Evolutionary conservation across 2,888 invertebrate species (phyloP), one percentile per base, ranked within the genome.

Genomic region (Rugalucina vietnamica): DNA sequence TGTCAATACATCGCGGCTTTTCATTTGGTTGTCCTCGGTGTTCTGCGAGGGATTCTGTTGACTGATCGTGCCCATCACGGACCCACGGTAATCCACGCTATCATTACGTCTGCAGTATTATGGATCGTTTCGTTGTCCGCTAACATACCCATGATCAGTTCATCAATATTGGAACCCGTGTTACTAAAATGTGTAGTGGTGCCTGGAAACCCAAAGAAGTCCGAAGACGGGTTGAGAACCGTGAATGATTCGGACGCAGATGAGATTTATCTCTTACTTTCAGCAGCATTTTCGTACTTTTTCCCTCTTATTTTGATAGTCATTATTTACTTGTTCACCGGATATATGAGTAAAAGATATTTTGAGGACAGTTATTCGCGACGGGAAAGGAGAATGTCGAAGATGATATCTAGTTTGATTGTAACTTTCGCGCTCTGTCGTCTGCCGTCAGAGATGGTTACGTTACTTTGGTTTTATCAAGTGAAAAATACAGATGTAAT

Each of bases 361-460:
- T 92, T 91, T 79, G 89, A 91, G 37, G 91, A 93, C 79, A 93
- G 93, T 79, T 93, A 93, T 76, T 91, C 92, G 0, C 69, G 82
- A 5, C 76, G 91, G 27, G 92, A 92, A 76, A 86, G 90, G 21
- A 87, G 91, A 60, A 88, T 92, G 71, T 92, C 92, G 0, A 85
- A 90, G 54, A 89, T 93, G 84, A 91, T 92, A 14, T 88, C 91
- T 0, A 83, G 87, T 8, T 81, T 93, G 14, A 88, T 93, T 49
- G 79, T 89, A 18, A 88, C 88, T 14, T 93, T 92, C 76, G 84
- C 88, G 14, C 74, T 92, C 34, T 92, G 91, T 80, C 90, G 90
- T 57, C 76, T 92, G 8, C 93, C 93, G 0, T 89, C 85, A 70
- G 89, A 92, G 73, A 88, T 91, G 49, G 82, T 91, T 1, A 82